Evolutionary conservation across 2,113 vertebrate species (phyloP).

Genomic region (Hyperopisus bebe): DNA sequence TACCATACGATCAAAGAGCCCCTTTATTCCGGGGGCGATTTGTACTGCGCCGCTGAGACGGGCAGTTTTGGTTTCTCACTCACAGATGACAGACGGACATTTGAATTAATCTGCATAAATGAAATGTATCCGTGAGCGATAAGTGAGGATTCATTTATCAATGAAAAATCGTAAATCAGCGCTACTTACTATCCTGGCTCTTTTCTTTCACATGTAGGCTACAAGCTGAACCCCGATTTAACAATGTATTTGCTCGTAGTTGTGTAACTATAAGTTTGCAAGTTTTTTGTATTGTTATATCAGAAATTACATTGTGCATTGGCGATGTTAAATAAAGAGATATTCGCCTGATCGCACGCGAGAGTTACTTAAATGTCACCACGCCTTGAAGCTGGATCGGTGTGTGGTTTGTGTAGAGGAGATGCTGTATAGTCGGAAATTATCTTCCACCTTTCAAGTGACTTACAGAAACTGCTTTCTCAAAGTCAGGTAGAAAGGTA

Average conservation of each 20-base stretch:
- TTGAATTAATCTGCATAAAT: constrained; percentile 1
- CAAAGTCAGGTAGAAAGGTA: neutral
- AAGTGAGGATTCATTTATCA: neutral
- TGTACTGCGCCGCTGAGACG: neutral
- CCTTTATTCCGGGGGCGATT: constrained; percentile 15
- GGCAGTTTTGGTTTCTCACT: neutral
- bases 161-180: constrained; percentile 8
- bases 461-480: neutral
- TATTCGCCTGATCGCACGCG: constrained; percentile 28
- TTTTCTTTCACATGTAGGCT: neutral
- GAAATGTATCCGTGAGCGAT: neutral
- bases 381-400: constrained; percentile 37
- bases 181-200: neutral
- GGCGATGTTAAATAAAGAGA: constrained; percentile 6
- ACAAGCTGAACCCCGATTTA: neutral
- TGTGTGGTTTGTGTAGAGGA: neutral
- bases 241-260: neutral
- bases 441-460: neutral
- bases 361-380: constrained; percentile 54
- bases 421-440: neutral
- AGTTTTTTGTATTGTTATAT: neutral
- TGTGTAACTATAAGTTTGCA: neutral
- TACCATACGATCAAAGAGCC: neutral
- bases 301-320: neutral
- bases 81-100: neutral